These are phyloP conservation scores for Prionace glauca DNA, from an alignment of 2,797 vertebrate species.

Conservation along the genomic window DNA sequence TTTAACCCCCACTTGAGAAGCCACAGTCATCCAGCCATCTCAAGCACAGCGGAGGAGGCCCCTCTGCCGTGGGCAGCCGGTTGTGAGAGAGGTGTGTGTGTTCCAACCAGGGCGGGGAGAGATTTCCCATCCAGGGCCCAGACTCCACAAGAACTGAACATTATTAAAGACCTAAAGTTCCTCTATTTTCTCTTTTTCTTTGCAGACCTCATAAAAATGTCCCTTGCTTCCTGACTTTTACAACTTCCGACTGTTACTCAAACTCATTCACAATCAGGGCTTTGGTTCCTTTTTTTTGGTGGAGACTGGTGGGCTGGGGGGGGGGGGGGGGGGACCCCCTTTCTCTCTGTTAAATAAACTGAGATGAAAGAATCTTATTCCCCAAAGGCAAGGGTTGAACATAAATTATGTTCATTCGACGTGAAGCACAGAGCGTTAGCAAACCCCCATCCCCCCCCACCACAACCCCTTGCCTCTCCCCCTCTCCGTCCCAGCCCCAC, in stretches of 20 bases:
- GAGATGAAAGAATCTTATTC: neutral
- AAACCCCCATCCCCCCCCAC: neutral
- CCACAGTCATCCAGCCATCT: neutral
- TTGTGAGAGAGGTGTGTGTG: neutral
- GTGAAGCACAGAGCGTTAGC: neutral
- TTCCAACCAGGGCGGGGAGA: neutral
- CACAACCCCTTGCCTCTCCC: neutral
- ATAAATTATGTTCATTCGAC: neutral
- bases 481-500: neutral
- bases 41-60: too few relatives aligned
- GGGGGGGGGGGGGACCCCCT: neutral
- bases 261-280: slow-evolving; percentile 1
- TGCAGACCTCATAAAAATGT: neutral
- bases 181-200: neutral
- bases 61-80: neutral
- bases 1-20: neutral
- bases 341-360: neutral
- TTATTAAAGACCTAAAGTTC: neutral
- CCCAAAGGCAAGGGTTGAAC: neutral
- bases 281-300: too few relatives aligned
- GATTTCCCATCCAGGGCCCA: neutral
- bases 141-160: neutral
- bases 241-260: slow-evolving; percentile 13
- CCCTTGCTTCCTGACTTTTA: slow-evolving; percentile 17
- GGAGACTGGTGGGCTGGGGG: neutral